These are phyloP conservation scores for Ernsta delagoae DNA, from an alignment of 2,888 invertebrate species.

Conservation along the genomic window DNA sequence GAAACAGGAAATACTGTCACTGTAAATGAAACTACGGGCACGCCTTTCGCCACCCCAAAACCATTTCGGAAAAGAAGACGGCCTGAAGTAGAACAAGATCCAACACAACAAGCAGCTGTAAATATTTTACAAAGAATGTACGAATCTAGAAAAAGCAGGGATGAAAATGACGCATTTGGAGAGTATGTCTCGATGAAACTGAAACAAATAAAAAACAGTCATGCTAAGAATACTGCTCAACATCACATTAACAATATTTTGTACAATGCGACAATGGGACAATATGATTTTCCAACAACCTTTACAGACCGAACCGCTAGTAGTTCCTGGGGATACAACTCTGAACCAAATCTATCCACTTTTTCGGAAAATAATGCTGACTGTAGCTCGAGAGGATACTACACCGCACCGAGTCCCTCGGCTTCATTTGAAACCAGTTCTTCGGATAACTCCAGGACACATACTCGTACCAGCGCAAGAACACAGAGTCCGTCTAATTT, in stretches of 20 bases:
- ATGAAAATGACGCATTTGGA: slow-evolving; percentile 18
- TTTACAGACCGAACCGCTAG: slow-evolving; percentile 43
- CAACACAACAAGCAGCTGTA: slow-evolving; percentile 46
- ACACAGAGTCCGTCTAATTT: slow-evolving; percentile 40
- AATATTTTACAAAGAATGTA: slow-evolving; percentile 44
- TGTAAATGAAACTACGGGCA: slow-evolving; percentile 38
- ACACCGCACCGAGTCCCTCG: slow-evolving; percentile 44
- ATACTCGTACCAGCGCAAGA: slow-evolving; percentile 36
- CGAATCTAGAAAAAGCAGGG: slow-evolving; percentile 34
- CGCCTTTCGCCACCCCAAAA: slow-evolving; percentile 42
- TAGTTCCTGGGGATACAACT: slow-evolving; percentile 41
- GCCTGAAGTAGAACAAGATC: slow-evolving; percentile 41
- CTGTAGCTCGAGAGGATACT: slow-evolving; percentile 46
- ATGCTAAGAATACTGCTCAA: slow-evolving; percentile 41
- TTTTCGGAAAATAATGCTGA: slow-evolving; percentile 45
- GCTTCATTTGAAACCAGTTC: slow-evolving; percentile 40
- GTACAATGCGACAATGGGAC: slow-evolving; percentile 40
- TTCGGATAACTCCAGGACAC: slow-evolving; percentile 35
- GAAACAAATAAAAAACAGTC: slow-evolving; percentile 43
- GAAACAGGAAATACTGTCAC: slow-evolving; percentile 42
- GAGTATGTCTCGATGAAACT: slow-evolving; percentile 44
- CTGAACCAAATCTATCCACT: slow-evolving; percentile 42
- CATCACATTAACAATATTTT: slow-evolving; percentile 44
- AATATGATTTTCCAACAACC: slow-evolving; percentile 41
- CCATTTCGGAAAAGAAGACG: slow-evolving; percentile 43